Base-by-base conservation (phyloP, 2,113 vertebrate genomes). In the Furnarius figulus region DNA sequence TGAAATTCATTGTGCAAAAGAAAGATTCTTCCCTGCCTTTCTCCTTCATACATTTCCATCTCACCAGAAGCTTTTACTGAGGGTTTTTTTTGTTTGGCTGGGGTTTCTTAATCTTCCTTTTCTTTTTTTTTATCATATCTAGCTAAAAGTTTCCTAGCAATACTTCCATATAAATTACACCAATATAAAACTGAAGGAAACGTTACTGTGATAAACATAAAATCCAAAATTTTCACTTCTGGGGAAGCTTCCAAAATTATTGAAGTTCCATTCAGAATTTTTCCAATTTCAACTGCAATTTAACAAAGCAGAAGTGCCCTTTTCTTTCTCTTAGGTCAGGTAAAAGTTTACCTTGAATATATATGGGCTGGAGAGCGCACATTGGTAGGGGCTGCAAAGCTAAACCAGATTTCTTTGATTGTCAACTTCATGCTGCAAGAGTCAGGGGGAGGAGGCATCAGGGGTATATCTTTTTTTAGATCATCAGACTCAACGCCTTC, bases 401-500 rank as follows among this genome's bases (percentile, higher is more conserved):
- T 99, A 96, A 99, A 99, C 99, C 99, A 99, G 91, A 99, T 99
- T 98, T 99, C 99, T 86, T 98, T 99, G 93, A 99, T 99, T 61
- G 98, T 99, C 83, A 99, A 89, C 96, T 99, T 99, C 99, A 99
- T 99, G 97, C 99, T 99, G 98, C 99, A 99, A 79, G 99, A 99
- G 94, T 99, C 99, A 39, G 99, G 99, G 4, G 99, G 99, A 12
- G 99, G 99, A 19, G 99, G 99, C 98, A 99, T 98, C 83, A 99
- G 98, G 28, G 99, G 99, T 35, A 99, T 98, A 88, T 99, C 99
- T 97, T 99, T 99, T 96, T 99, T 99, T 50, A 99, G 96, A 92
- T 99, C 99, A 87, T 99, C 99, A 24, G 99, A 99, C 97, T 99
- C 99, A 46, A 99, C 99, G 5, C 99, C 99, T 98, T 99, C 99